Conservation (phyloP, 35 echinoderm and acorn worm species). For the Apostichopus japonicus region DNA sequence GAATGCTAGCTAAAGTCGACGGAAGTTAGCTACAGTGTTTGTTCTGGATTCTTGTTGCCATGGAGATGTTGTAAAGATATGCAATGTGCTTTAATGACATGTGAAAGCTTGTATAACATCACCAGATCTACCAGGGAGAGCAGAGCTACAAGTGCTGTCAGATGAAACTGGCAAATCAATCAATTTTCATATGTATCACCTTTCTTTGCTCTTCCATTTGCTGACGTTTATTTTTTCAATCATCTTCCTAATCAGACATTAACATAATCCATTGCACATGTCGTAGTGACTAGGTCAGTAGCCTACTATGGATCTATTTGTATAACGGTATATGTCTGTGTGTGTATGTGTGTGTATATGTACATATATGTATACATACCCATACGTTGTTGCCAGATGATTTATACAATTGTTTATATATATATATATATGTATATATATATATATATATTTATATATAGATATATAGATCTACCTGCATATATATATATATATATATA, state of each 20-base stretch:
- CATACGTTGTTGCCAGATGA: too few relatives aligned
- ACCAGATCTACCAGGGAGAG: neutral
- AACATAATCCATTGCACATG: neutral
- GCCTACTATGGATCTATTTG: too few relatives aligned
- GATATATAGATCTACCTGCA: too few relatives aligned
- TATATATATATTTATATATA: neutral
- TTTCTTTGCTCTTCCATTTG: neutral
- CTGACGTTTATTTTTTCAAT: neutral
- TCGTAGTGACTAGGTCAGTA: neutral
- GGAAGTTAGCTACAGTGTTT: neutral
- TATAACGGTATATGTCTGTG: too few relatives aligned
- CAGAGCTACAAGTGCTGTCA: neutral
- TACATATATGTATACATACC: too few relatives aligned
- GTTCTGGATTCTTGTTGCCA: neutral
- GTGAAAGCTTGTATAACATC: too few relatives aligned
- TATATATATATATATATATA: neutral
- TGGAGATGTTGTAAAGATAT: neutral
- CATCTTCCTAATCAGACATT: neutral
- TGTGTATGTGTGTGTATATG: too few relatives aligned
- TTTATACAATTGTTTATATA: too few relatives aligned
- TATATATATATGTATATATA: neutral
- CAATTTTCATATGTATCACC: neutral
- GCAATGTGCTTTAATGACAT: neutral
- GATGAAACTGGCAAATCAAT: neutral
- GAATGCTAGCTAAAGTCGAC: neutral